Conservation (phyloP, 1,140 invertebrate genomes). For the Ceratosolen solmsi region DNA sequence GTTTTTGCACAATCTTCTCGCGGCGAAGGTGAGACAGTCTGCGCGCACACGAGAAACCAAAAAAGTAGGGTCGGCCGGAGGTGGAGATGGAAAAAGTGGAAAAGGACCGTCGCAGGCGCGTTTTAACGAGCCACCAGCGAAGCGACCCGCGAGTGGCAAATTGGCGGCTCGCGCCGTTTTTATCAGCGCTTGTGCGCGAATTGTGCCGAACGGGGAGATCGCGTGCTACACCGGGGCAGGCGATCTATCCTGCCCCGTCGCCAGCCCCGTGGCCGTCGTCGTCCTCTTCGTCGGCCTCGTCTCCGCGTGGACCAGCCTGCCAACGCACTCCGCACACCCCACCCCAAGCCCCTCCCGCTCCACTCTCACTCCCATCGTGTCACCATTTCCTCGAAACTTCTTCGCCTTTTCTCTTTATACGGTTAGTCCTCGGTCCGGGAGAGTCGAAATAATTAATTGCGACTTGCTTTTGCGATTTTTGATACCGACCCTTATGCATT, state of each 20-base stretch:
- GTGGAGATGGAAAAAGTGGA: too few species aligned
- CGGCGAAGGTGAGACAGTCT: too few species aligned
- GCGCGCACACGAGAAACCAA: neutral
- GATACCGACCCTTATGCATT: neutral
- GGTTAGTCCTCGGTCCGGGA: too few species aligned
- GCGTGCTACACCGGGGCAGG: slow-evolving; percentile 32
- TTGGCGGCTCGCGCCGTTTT: slow-evolving; percentile 16
- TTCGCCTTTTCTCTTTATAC: neutral
- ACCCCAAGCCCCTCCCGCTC: neutral
- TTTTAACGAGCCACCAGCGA: slow-evolving; percentile 52
- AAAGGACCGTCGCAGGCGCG: neutral
- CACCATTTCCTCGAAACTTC: too few species aligned
- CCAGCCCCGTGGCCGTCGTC: neutral
- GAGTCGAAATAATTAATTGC: slow-evolving; percentile 35
- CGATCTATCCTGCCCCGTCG: slow-evolving; percentile 17
- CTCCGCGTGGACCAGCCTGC: neutral
- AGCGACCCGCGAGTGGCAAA: slow-evolving; percentile 40
- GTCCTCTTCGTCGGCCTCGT: neutral
- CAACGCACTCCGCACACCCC: too few species aligned
- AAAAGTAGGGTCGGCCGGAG: neutral
- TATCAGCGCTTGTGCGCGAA: slow-evolving; percentile 15
- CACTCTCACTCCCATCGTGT: neutral
- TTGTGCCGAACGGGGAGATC: neutral
- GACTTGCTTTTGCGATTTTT: slow-evolving; percentile 40
- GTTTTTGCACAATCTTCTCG: too few species aligned